phyloP scores from a whole-genome alignment of 1,140 invertebrate genomes.

The Drosophila paulistorum region DNA sequence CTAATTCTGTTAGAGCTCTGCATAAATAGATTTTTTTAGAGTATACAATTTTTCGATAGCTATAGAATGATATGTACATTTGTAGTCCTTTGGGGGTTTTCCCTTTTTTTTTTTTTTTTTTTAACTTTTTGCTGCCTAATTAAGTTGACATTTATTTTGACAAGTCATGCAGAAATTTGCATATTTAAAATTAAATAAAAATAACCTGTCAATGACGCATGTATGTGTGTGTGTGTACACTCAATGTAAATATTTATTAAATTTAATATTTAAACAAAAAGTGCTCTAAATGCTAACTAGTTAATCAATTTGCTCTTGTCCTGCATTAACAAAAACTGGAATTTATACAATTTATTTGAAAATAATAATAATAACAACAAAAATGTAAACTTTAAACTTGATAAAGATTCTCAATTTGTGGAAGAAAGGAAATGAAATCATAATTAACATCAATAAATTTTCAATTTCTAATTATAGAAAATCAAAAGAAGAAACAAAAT shows the following conservation, averaged over 20 bases:
- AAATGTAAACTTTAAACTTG: no score
- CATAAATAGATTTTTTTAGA: neutral
- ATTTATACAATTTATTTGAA: no score
- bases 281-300: neutral
- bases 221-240: no score
- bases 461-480: no score
- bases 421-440: no score
- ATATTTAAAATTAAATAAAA: slow-evolving; percentile 26
- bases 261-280: neutral
- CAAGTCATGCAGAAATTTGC: slow-evolving; percentile 10
- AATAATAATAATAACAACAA: no score
- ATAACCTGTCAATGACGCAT: neutral
- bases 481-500: no score
- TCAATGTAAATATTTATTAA: slow-evolving; percentile 4
- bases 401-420: no score
- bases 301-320: neutral
- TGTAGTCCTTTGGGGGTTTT: neutral
- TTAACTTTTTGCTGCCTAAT: slow-evolving; percentile 32
- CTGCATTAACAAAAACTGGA: neutral
- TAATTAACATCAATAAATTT: no score
- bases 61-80: neutral
- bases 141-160: slow-evolving; percentile 36
- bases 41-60: neutral
- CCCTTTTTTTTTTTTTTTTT: neutral
- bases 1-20: no score